These are phyloP conservation scores for Neodon shergylaensis DNA, from an alignment of 2,113 vertebrate genomes.

Conservation along the genomic window DNA sequence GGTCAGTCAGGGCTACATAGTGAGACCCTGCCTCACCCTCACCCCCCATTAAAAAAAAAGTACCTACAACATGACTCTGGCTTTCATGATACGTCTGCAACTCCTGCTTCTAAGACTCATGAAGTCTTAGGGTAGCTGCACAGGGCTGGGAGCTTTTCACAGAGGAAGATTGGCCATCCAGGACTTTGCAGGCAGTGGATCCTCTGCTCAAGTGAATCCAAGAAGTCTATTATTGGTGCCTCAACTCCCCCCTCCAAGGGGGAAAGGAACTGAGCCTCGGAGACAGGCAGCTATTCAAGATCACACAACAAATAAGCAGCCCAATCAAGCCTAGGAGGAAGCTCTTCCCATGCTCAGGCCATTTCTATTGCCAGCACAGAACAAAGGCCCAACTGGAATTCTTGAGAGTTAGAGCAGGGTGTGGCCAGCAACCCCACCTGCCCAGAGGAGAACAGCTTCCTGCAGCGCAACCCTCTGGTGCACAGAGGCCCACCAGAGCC, in stretches of 20 bases:
- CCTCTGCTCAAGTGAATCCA: not conserved
- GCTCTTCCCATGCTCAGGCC: not conserved
- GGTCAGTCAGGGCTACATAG: not conserved
- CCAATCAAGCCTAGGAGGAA: not conserved
- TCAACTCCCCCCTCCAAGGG: not conserved
- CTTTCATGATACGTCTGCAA: not conserved
- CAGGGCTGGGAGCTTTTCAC: not conserved
- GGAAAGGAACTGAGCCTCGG: not conserved
- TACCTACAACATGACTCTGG: not conserved
- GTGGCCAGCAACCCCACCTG: not conserved
- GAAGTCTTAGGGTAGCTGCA: not conserved
- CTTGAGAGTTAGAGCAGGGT: not conserved
- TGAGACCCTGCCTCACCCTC: not conserved
- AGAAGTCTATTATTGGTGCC: not conserved
- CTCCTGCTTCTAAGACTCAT: not conserved
- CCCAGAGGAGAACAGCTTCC: not conserved
- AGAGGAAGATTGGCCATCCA: accelerated
- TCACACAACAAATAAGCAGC: not conserved
- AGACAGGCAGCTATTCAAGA: not conserved
- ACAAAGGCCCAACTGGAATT: not conserved
- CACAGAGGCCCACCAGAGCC: not conserved
- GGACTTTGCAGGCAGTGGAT: not conserved
- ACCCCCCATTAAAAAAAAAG: accelerated
- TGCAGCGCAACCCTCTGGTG: not conserved
- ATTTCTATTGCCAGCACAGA: not conserved